A percentile compares a stretch with the other conserved stretches of the same genome.
Conservation (phyloP, 2,888 invertebrate species). For the Hydrotaea cyrtoneurina region DNA sequence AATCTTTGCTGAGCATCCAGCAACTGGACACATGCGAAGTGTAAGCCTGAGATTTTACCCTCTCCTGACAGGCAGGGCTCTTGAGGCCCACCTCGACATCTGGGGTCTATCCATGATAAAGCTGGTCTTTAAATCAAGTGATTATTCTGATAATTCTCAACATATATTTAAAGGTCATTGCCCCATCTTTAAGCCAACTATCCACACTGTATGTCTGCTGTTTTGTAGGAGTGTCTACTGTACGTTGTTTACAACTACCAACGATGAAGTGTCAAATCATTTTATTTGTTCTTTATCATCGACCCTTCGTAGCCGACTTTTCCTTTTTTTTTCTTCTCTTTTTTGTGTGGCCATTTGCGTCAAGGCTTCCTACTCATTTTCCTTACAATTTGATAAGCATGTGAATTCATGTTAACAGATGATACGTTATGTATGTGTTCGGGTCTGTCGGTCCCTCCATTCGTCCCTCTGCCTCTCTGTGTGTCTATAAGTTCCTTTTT, state of each 20-base stretch:
- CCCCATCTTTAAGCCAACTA: too few relatives aligned
- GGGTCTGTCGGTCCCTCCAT: background rate
- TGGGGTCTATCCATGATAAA: too few relatives aligned
- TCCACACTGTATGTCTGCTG: too few relatives aligned
- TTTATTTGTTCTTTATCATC: slow-evolving; percentile 68
- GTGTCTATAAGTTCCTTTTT: background rate
- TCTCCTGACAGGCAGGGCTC: too few relatives aligned
- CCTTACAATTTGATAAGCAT: slow-evolving; percentile 41
- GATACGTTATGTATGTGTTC: background rate
- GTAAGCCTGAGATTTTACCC: too few relatives aligned
- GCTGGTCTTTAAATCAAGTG: too few relatives aligned
- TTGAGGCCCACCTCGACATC: too few relatives aligned
- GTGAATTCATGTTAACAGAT: slow-evolving; percentile 21
- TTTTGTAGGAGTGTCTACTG: too few relatives aligned
- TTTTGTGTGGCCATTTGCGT: background rate
- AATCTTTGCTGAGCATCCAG: too few relatives aligned
- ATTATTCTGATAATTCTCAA: too few relatives aligned
- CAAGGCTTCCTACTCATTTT: slow-evolving; percentile 19
- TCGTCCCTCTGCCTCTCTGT: background rate
- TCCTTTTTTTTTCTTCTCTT: background rate
- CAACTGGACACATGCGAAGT: too few relatives aligned
- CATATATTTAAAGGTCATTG: too few relatives aligned
- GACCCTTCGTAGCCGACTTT: background rate
- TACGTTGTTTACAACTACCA: slow-evolving; percentile 69
- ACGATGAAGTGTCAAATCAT: slow-evolving; percentile 78